A percentile compares a stretch with the other conserved stretches of the same genome.
Conservation (phyloP, 2,888 invertebrate genomes). For the Hypomecis atomaria region DNA sequence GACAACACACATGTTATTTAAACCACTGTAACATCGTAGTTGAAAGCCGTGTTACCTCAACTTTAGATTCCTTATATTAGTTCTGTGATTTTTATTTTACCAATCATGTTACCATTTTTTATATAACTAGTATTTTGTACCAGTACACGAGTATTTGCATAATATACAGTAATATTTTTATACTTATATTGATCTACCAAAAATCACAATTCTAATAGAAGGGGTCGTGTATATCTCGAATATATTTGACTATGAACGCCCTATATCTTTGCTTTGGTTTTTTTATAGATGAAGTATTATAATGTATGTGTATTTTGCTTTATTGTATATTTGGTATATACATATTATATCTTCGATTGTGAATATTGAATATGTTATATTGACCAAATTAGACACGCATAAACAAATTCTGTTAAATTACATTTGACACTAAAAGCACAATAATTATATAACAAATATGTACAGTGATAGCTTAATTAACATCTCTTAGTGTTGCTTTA, state of each 20-base stretch:
- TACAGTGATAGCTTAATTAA: neutral
- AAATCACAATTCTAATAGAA: slow-evolving; percentile 54
- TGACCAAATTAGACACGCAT: slow-evolving; percentile 2
- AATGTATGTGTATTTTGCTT: neutral
- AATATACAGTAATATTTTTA: slow-evolving; percentile 67
- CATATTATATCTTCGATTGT: neutral
- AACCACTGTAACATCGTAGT: slow-evolving; percentile 44
- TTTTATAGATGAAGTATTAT: slow-evolving; percentile 8
- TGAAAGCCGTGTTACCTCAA: slow-evolving; percentile 57
- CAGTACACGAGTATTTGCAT: slow-evolving; percentile 51
- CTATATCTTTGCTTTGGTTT: slow-evolving; percentile 5
- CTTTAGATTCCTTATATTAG: slow-evolving; percentile 57
- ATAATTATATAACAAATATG: neutral
- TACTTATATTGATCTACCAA: slow-evolving; percentile 50
- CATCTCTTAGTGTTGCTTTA: neutral
- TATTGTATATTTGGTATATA: neutral
- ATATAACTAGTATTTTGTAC: slow-evolving; percentile 55
- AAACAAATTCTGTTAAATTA: neutral
- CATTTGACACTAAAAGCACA: neutral
- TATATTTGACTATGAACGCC: slow-evolving; percentile 2
- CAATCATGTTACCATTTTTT: slow-evolving; percentile 69
- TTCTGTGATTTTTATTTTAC: slow-evolving; percentile 58
- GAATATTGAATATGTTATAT: neutral
- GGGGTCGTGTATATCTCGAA: slow-evolving; percentile 22
- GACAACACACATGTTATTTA: slow-evolving; percentile 24